These are phyloP conservation scores for Spodoptera frugiperda DNA, from an alignment of 1,140 invertebrate genomes.

Conservation along the genomic window DNA sequence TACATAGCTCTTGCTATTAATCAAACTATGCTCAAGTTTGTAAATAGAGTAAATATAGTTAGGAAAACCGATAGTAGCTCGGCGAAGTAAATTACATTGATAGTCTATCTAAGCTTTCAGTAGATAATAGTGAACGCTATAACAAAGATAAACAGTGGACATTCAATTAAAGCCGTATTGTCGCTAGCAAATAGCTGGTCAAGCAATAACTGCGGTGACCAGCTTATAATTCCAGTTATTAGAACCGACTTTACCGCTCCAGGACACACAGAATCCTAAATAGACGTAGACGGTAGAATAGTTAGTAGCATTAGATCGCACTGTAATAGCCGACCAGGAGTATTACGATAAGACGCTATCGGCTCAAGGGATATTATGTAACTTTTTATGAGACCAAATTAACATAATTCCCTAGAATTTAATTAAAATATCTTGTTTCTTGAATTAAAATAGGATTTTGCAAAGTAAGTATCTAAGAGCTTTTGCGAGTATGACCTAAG, in stretches of 20 bases:
- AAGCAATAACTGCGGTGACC: conserved; percentile 57
- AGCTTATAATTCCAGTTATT: conserved; percentile 65
- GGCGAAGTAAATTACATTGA: conserved; percentile 1
- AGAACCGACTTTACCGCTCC: conserved; percentile 57
- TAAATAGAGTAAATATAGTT: conserved; percentile 12
- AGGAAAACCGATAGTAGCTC: conserved; percentile 18
- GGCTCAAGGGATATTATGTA: conserved; percentile 13
- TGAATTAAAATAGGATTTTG: neutral
- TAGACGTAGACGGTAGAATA: conserved; percentile 38
- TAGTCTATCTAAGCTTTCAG: conserved; percentile 11
- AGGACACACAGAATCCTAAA: conserved; percentile 64
- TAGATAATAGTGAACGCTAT: conserved; percentile 4
- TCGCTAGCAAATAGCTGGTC: conserved; percentile 40
- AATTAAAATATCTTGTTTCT: conserved; percentile 28
- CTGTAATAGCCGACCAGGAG: conserved; percentile 12
- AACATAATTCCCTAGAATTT: conserved; percentile 12
- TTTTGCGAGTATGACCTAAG: neutral
- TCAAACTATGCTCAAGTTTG: conserved; percentile 27
- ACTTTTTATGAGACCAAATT: conserved; percentile 22
- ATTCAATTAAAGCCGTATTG: conserved; percentile 61
- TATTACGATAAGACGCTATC: conserved; percentile 32
- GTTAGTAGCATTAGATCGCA: conserved; percentile 13
- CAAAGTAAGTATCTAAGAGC: neutral
- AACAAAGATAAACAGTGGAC: conserved; percentile 55
- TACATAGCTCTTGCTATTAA: conserved; percentile 1